These are phyloP conservation scores for Zaprionus gabonicus DNA, from an alignment of 1,140 invertebrate genomes.

Conservation along the genomic window DNA sequence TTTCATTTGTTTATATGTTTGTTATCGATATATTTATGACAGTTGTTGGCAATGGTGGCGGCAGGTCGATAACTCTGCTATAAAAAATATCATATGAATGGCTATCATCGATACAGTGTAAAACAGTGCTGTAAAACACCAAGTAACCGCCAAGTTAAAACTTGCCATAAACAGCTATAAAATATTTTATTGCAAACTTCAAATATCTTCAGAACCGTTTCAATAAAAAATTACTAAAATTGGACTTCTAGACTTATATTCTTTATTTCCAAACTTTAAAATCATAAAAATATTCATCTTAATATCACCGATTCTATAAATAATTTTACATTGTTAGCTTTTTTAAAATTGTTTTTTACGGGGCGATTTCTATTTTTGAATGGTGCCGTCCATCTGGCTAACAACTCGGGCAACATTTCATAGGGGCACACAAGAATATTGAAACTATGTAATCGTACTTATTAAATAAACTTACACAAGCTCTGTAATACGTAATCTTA, in stretches of 20 bases:
- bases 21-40: neutral
- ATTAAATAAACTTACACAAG: slow-evolving; percentile 35
- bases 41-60: neutral
- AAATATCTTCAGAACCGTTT: neutral
- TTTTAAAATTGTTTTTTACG: slow-evolving; percentile 35
- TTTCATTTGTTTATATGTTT: slow-evolving; percentile 7
- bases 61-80: neutral
- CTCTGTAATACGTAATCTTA: slow-evolving; percentile 19
- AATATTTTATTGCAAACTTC: neutral
- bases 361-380: slow-evolving; percentile 20
- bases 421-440: slow-evolving; percentile 29
- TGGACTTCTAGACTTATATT: slow-evolving; percentile 38
- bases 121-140: slow-evolving; percentile 7
- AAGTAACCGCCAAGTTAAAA: neutral
- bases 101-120: neutral
- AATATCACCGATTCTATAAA: slow-evolving; percentile 56
- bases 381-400: slow-evolving; percentile 3
- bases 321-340: slow-evolving; percentile 42
- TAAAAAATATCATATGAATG: neutral
- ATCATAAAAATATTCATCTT: slow-evolving; percentile 50
- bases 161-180: neutral
- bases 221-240: neutral
- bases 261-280: slow-evolving; percentile 52
- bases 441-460: slow-evolving; percentile 22
- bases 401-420: slow-evolving; percentile 15